Conservation (phyloP, 2,888 invertebrate genomes). For the Carcina quercana region DNA sequence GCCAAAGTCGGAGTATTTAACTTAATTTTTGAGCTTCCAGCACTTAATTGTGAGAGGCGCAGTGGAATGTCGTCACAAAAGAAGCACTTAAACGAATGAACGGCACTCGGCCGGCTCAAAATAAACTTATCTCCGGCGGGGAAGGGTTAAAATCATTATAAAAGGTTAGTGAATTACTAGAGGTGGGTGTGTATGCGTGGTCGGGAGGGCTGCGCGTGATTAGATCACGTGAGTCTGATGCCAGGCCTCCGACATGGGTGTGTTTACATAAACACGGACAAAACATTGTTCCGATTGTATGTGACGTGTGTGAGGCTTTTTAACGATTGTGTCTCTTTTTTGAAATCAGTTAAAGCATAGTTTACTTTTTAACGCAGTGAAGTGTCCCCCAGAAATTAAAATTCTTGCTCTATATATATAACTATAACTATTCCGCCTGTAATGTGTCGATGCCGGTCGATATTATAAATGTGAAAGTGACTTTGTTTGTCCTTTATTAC, state of each 20-base stretch:
- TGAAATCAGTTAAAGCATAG: not conserved
- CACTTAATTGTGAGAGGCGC: constrained; percentile 64
- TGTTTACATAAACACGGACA: constrained; percentile 46
- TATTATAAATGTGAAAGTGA: no score
- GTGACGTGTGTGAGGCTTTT: not conserved
- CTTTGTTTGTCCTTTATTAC: no score
- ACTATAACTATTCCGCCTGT: no score
- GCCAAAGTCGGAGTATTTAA: constrained; percentile 65
- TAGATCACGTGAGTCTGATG: constrained; percentile 60
- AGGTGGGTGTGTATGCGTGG: constrained; percentile 48
- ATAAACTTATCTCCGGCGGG: constrained; percentile 70
- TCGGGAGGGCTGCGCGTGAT: constrained; percentile 48
- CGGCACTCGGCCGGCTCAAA: constrained; percentile 66
- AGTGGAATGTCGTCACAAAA: constrained; percentile 68
- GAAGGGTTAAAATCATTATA: constrained; percentile 70
- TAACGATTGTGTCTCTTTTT: not conserved
- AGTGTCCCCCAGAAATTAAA: no score
- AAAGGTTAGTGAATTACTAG: constrained; percentile 42
- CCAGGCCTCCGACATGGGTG: constrained; percentile 56
- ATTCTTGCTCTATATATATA: not conserved
- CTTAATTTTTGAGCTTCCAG: constrained; percentile 73
- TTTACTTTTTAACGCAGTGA: not conserved
- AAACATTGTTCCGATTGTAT: not conserved
- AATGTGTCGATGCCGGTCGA: no score
- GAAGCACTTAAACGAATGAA: constrained; percentile 69